Percentiles rank a stretch among this genome's conserved stretches.
Evolutionary conservation across 2,113 vertebrate species (phyloP).

Genomic region (rat (Rattus norvegicus)): DNA sequence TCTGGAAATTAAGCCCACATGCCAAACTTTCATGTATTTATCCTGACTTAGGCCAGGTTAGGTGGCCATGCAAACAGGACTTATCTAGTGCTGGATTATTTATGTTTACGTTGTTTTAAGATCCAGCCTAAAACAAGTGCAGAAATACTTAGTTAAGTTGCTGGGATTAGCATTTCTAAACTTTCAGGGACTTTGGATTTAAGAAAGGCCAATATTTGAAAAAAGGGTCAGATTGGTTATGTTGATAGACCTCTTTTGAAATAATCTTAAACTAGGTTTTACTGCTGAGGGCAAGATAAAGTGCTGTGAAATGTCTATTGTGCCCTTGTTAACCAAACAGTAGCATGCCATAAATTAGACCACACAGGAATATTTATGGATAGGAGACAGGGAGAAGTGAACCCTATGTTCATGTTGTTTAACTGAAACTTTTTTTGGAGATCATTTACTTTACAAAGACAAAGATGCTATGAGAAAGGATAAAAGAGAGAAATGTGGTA

Average conservation of each 20-base stretch:
- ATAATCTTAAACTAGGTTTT: slow-evolving; percentile 59
- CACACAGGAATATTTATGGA: not conserved
- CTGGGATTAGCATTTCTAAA: slow-evolving; percentile 43
- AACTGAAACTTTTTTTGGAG: slow-evolving; percentile 14
- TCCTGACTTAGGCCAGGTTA: slow-evolving; percentile 51
- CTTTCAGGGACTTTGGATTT: slow-evolving; percentile 55
- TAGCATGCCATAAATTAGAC: slow-evolving; percentile 7
- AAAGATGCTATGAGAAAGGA: not conserved
- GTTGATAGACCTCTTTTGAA: slow-evolving; percentile 49
- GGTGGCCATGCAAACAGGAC: slow-evolving; percentile 44
- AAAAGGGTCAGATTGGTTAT: slow-evolving; percentile 42
- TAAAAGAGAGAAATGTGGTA: not conserved
- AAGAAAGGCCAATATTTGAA: slow-evolving; percentile 54
- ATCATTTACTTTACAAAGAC: slow-evolving; percentile 45
- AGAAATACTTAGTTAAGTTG: slow-evolving; percentile 58
- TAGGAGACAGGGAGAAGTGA: not conserved
- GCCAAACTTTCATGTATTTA: slow-evolving; percentile 61
- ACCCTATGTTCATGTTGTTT: not conserved
- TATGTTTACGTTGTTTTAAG: slow-evolving; percentile 59
- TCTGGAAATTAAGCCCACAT: slow-evolving; percentile 70
- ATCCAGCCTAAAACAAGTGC: slow-evolving; percentile 49
- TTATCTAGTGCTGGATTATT: slow-evolving; percentile 62
- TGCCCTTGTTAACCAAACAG: slow-evolving; percentile 29
- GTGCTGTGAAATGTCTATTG: not conserved
- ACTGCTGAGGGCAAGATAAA: slow-evolving; percentile 38